A percentile compares a stretch with the other conserved stretches of the same genome.
phyloP scores from a whole-genome alignment of 1,140 invertebrate species.

The Eumeta japonica region DNA sequence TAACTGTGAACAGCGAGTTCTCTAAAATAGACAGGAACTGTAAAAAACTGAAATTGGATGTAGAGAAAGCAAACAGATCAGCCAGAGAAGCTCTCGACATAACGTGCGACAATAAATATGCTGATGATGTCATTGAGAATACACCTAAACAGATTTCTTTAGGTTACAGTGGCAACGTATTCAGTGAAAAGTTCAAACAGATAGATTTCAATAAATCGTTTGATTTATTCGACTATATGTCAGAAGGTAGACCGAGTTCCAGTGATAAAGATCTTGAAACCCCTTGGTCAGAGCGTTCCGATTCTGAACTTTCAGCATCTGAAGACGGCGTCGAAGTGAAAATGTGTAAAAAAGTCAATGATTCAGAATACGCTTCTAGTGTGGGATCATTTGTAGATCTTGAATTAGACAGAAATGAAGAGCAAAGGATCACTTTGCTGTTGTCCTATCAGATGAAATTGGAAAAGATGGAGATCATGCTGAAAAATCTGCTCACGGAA shows the following conservation, averaged over 20 bases:
- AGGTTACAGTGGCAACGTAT: conserved; percentile 31
- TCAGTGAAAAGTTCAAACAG: conserved; percentile 27
- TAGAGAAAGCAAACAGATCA: conserved; percentile 36
- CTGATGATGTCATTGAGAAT: conserved; percentile 32
- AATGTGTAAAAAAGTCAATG: conserved; percentile 41
- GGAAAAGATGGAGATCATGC: conserved; percentile 29
- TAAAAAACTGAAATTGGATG: conserved; percentile 39
- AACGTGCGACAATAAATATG: conserved; percentile 10
- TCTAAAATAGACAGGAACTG: conserved; percentile 19
- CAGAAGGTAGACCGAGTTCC: conserved; percentile 19
- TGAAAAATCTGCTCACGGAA: conserved; percentile 35
- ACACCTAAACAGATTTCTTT: conserved; percentile 40
- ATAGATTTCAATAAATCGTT: conserved; percentile 42
- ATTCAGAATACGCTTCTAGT: conserved; percentile 19
- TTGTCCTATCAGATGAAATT: conserved; percentile 34
- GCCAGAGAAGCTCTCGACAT: conserved; percentile 17
- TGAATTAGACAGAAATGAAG: conserved; percentile 35
- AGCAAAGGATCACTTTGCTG: conserved; percentile 26
- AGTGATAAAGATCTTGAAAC: conserved; percentile 29
- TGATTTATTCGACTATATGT: conserved; percentile 32
- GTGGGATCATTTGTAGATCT: conserved; percentile 40
- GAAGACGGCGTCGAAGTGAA: conserved; percentile 24
- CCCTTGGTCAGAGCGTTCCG: conserved; percentile 31
- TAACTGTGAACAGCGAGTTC: conserved; percentile 14
- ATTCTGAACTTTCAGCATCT: conserved; percentile 26